Percentiles rank a stretch among this genome's conserved stretches.
Evolutionary conservation across 2,888 invertebrate species (phyloP).

Genomic region (Pterobdella sp.): DNA sequence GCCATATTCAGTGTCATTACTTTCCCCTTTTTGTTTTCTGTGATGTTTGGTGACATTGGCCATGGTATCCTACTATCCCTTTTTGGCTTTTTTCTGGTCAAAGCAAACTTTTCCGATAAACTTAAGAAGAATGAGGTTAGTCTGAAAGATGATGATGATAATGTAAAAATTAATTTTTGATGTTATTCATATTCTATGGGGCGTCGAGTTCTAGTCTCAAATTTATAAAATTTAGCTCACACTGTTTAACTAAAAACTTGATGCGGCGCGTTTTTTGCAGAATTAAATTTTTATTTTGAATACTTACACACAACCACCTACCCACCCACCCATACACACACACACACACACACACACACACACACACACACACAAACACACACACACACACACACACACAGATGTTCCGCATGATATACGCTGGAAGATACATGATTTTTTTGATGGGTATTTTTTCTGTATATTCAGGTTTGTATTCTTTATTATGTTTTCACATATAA

Average conservation of each 20-base stretch:
- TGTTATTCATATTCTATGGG: too few relatives aligned
- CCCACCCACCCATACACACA: too few relatives aligned
- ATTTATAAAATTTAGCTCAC: too few relatives aligned
- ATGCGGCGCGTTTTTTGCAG: too few relatives aligned
- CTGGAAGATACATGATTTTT: slow-evolving; percentile 75
- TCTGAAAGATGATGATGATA: neutral
- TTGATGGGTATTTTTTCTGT: slow-evolving; percentile 96
- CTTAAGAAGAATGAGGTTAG: slow-evolving; percentile 78
- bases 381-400: slow-evolving; percentile 52
- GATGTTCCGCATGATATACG: slow-evolving; percentile 90
- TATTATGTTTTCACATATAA: too few relatives aligned
- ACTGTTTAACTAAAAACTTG: too few relatives aligned
- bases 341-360: too few relatives aligned
- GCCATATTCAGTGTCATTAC: slow-evolving; percentile 93
- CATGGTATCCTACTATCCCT: slow-evolving; percentile 83
- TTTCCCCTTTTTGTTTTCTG: slow-evolving; percentile 90
- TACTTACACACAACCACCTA: too few relatives aligned
- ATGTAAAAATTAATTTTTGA: too few relatives aligned
- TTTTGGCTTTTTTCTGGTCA: slow-evolving; percentile 90
- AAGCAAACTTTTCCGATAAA: slow-evolving; percentile 77
- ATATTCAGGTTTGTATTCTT: slow-evolving; percentile 88
- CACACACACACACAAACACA: too few relatives aligned
- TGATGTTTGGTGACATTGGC: slow-evolving; percentile 96
- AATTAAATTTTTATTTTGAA: too few relatives aligned
- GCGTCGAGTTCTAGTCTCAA: too few relatives aligned